phyloP scores from a whole-genome alignment of 2,888 invertebrate genomes.

The Metacarcinus magister region DNA sequence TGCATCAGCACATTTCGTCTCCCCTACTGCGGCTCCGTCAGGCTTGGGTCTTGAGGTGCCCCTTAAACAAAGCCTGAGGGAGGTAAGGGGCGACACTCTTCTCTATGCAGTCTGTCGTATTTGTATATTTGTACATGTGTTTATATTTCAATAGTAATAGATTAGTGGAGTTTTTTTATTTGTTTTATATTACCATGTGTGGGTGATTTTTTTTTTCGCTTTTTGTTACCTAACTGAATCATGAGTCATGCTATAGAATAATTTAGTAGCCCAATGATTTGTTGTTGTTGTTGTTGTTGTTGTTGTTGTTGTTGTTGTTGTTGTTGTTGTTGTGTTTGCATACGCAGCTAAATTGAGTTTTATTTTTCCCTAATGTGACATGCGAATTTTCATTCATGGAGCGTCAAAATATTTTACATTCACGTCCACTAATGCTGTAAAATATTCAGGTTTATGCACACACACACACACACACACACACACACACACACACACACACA shows the following conservation, averaged over 20 bases:
- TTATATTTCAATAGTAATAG: background rate
- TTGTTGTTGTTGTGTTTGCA: constrained; percentile 17
- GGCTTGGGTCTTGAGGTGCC: background rate
- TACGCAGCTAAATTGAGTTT: background rate
- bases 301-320: too few relatives aligned
- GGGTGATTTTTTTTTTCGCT: background rate
- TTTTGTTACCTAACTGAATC: constrained; percentile 4
- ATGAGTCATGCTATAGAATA: background rate
- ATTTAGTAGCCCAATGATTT: constrained; percentile 5
- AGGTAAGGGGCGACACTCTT: background rate
- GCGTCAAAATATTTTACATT: constrained; percentile 38
- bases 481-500: too few relatives aligned
- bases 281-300: background rate
- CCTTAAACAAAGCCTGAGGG: constrained; percentile 10
- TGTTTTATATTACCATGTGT: background rate
- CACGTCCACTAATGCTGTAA: background rate
- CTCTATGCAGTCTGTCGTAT: background rate
- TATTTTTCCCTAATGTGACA: constrained; percentile 30
- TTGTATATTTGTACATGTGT: background rate
- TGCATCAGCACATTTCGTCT: background rate
- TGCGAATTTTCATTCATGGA: constrained; percentile 40
- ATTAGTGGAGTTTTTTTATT: background rate
- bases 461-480: too few relatives aligned
- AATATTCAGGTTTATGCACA: background rate
- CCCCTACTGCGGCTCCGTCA: constrained; percentile 21